A percentile compares a stretch with the other conserved stretches of the same genome.
Conservation (phyloP, 2,113 vertebrate species). For the Axis porcinus region DNA sequence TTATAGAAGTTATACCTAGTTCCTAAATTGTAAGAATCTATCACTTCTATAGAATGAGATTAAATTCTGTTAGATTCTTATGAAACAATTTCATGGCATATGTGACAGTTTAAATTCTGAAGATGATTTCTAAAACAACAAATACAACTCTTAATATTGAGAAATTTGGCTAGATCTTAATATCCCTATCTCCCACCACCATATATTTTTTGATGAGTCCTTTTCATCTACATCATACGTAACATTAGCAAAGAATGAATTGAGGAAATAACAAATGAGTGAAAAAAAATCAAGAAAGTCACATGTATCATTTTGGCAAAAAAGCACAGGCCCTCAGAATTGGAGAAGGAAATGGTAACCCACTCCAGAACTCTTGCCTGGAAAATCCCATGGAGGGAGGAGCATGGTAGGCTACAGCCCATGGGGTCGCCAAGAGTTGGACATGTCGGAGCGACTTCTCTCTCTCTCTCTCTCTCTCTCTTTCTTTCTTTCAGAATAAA, state of each 20-base stretch:
- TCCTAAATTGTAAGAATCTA: background rate
- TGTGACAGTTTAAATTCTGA: background rate
- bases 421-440: background rate
- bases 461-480: background rate
- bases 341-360: background rate
- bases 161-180: background rate
- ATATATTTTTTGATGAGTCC: background rate
- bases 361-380: background rate
- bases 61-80: background rate
- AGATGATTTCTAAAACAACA: background rate
- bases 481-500: background rate
- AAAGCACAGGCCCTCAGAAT: background rate
- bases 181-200: background rate
- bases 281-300: background rate
- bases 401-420: background rate
- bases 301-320: background rate
- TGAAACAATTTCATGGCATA: background rate
- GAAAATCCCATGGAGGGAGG: background rate
- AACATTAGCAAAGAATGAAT: background rate
- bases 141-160: background rate
- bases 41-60: background rate
- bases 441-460: too few relatives aligned
- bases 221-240: background rate
- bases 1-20: background rate
- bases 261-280: background rate